Conservation (phyloP, 1,140 invertebrate genomes). For the Ladona fulva region DNA sequence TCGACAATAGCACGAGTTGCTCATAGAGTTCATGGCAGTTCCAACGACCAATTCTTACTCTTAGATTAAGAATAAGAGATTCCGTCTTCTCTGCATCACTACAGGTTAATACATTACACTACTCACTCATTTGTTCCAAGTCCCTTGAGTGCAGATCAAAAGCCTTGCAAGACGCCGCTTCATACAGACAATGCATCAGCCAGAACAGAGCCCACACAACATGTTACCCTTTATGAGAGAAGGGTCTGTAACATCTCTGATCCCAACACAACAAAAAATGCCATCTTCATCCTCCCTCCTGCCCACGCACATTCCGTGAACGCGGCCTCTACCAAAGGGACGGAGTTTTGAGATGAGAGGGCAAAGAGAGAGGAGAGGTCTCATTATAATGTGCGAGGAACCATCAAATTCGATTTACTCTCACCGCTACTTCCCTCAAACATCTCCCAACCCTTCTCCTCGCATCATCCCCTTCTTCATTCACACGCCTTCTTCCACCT, state of each 20-base stretch:
- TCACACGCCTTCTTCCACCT: neutral
- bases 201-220: neutral
- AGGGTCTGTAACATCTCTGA: neutral
- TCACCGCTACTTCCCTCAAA: neutral
- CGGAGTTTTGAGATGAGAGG: neutral
- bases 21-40: no score
- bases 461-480: neutral
- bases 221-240: neutral
- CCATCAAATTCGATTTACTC: constrained; percentile 6
- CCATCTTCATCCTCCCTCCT: neutral
- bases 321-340: neutral
- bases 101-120: no score
- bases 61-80: no score
- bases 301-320: neutral
- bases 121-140: no score
- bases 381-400: constrained; percentile 6
- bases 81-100: no score
- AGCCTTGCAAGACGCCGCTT: neutral
- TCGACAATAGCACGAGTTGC: no score
- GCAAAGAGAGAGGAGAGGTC: neutral
- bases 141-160: neutral
- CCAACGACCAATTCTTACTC: no score
- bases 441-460: neutral
- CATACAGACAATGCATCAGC: neutral
- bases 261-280: neutral